Base-by-base conservation (phyloP, 2,797 vertebrate species). In the Eutrigla gurnardus region DNA sequence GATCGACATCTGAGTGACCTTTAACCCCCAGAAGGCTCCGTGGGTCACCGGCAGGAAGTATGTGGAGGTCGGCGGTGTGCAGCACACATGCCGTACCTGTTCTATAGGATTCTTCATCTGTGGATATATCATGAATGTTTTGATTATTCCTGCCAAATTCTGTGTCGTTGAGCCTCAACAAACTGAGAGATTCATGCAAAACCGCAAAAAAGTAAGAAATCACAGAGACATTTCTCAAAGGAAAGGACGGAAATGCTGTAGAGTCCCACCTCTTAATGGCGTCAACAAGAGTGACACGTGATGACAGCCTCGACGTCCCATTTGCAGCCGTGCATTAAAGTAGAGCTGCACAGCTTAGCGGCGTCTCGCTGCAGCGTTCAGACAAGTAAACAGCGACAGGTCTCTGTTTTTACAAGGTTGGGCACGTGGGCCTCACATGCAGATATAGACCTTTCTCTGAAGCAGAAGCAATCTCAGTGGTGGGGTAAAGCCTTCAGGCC, bases 11-110 rank as follows among this genome's bases (percentile, higher is more conserved):
- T 78, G 65, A 66, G 39, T 65, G 77, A 89, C 75, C 87, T 87
- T 75, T 86, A 58, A 90, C 80, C 82, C 9, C 0, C 52, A 17
- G 50, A 64, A 39, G 70, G 18, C 43, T 55, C 17, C 9, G 10
- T 14, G 49, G 73, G 70, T 84, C 84, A 75, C 66, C 49, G 70
- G 77, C 32, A 89, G 82, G 82, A 86, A 85, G 76, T 73, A 63
- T 9, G 53, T 32, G 2, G 52, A 69, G 72, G 58, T 73, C 66
- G 76, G 12, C 17, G 3, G 49, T 58, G 61, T 36, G 36, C 14
- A 50, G 1, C 17, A 67, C 55, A 80, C 43, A 84, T 12, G 35
- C 25, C 25, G 25, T 25, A 25, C 25, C 25, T 25, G 25, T 25
- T 25, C 25, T 25, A 25, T 25, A 25, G 25, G 25, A 25, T 25